Conservation (phyloP, 2,888 invertebrate species). For the Ceraclea dissimilis region DNA sequence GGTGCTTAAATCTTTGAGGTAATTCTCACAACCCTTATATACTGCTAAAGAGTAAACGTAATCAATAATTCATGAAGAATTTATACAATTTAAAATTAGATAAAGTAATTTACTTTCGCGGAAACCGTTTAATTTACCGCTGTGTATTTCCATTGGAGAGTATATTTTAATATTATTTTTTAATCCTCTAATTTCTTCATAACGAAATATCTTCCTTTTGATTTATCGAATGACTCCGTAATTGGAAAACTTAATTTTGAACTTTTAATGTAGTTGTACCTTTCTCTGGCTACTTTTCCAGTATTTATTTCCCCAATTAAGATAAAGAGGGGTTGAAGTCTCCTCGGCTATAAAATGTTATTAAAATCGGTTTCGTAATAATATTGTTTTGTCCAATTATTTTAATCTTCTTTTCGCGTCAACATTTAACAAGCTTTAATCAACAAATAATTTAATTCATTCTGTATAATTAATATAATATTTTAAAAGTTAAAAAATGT, state of each 20-base stretch:
- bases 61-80: neutral
- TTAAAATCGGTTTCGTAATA: neutral
- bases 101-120: slow-evolving; percentile 1
- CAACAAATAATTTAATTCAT: too few relatives aligned
- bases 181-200: neutral
- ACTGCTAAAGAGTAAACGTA: neutral
- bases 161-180: neutral
- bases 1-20: too few relatives aligned
- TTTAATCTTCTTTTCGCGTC: neutral
- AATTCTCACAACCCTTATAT: neutral
- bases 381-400: neutral
- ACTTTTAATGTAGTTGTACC: neutral
- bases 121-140: neutral
- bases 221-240: neutral
- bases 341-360: neutral
- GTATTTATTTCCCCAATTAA: neutral
- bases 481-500: too few relatives aligned
- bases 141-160: neutral
- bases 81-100: neutral
- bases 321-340: slow-evolving; percentile 1
- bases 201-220: slow-evolving; percentile 2
- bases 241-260: slow-evolving; percentile 1
- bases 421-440: neutral
- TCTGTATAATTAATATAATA: too few relatives aligned
- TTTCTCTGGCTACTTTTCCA: neutral